phyloP scores from a whole-genome alignment of 1,140 invertebrate genomes.

The Globodera ellingtonae region DNA sequence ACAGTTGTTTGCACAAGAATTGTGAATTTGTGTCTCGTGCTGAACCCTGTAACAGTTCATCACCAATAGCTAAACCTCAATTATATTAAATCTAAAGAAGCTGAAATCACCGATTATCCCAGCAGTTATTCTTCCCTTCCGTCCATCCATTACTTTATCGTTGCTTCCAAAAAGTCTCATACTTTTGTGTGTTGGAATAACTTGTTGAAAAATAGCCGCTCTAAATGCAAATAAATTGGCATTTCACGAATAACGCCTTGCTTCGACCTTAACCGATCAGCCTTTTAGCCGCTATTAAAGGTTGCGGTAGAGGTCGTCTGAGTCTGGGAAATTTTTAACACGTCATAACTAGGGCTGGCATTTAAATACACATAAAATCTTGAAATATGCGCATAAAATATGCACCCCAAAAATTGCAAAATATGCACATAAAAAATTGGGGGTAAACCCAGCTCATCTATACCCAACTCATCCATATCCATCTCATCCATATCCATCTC shows the following conservation, averaged over 20 bases:
- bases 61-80: slow-evolving; percentile 73
- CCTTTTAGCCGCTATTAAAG: too few species aligned
- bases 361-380: too few species aligned
- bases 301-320: too few species aligned
- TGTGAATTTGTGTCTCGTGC: slow-evolving; percentile 77
- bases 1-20: slow-evolving; percentile 74
- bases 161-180: not conserved
- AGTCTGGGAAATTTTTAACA: too few species aligned
- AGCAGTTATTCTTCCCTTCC: slow-evolving; percentile 33
- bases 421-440: too few species aligned
- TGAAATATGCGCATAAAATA: too few species aligned
- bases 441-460: too few species aligned
- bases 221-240: not conserved
- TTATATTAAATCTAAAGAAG: not conserved
- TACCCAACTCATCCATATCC: too few species aligned
- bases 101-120: slow-evolving; percentile 40
- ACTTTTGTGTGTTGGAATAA: not conserved
- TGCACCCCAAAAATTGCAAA: too few species aligned
- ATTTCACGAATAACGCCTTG: not conserved
- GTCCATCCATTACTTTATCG: not conserved
- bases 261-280: too few species aligned
- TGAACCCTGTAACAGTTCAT: slow-evolving; percentile 83
- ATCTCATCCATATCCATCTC: too few species aligned
- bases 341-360: too few species aligned
- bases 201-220: not conserved